Evolutionary conservation across 2,888 invertebrate genomes (phyloP).

Genomic region (Eledona agricola): DNA sequence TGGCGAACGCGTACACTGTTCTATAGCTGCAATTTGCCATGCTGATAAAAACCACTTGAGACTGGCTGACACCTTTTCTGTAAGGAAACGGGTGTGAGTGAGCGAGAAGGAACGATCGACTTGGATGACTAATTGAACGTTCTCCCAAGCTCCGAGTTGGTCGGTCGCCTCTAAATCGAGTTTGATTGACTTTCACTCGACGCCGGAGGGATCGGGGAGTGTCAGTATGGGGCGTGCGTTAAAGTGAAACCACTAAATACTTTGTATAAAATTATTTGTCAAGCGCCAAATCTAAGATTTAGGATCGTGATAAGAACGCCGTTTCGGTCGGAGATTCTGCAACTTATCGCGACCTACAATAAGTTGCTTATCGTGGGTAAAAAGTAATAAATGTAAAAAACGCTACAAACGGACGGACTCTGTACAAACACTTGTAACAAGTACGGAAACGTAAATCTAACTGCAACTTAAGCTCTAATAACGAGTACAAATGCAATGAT

Average conservation of each 20-base stretch:
- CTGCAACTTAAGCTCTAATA: constrained; percentile 11
- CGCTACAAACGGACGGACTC: no score
- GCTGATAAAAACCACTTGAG: constrained; percentile 37
- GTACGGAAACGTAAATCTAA: no score
- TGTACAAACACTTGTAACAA: constrained; percentile 7
- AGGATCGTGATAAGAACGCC: no score
- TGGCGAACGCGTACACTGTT: constrained; percentile 79
- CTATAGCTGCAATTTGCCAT: constrained; percentile 59
- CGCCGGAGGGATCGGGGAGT: constrained; percentile 4
- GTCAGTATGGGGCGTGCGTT: no score
- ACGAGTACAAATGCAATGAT: constrained; percentile 9
- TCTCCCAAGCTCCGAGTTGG: constrained; percentile 16
- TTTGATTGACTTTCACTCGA: constrained; percentile 33
- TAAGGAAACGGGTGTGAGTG: constrained; percentile 21
- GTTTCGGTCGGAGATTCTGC: no score
- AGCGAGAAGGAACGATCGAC: constrained; percentile 25
- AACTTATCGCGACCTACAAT: no score
- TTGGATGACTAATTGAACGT: constrained; percentile 31
- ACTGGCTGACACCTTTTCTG: constrained; percentile 29
- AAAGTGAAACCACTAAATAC: background rate
- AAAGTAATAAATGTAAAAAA: constrained; percentile 10
- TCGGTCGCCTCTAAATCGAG: constrained; percentile 19
- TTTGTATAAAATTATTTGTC: constrained; percentile 3
- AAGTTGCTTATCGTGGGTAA: no score
- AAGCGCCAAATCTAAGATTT: constrained; percentile 1